Percentiles rank a stretch among this genome's conserved stretches.
Conservation (phyloP, 2,888 invertebrate species). For the Tetranychus piercei region DNA sequence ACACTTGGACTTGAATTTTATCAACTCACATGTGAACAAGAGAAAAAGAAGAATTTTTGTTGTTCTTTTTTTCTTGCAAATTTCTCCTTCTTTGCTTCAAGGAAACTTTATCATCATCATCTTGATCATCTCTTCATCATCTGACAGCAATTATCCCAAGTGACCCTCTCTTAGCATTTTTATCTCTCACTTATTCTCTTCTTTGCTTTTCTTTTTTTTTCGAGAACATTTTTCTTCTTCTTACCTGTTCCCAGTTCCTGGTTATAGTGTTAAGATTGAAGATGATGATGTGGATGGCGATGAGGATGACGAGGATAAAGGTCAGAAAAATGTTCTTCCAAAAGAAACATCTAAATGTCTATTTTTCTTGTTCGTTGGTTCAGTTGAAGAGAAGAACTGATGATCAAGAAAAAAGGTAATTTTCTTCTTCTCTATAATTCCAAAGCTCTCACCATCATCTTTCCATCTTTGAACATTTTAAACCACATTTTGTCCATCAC, state of each 20-base stretch:
- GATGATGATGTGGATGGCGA: neutral
- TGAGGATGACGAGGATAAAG: neutral
- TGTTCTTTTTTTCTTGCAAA: too few species aligned
- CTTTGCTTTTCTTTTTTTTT: neutral
- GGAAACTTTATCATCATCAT: neutral
- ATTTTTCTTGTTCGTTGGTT: neutral
- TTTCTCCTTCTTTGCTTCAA: neutral
- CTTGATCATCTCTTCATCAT: neutral
- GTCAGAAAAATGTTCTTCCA: neutral
- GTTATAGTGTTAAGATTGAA: neutral
- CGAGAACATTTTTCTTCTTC: neutral
- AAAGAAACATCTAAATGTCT: neutral
- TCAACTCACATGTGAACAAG: neutral
- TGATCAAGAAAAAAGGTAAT: neutral
- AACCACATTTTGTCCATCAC: neutral
- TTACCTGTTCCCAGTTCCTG: neutral
- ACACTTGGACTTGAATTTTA: too few species aligned
- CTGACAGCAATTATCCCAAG: slow-evolving; percentile 1
- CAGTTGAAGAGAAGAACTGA: neutral
- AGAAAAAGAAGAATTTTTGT: neutral
- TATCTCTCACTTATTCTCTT: neutral
- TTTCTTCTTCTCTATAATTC: neutral
- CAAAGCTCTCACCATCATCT: neutral
- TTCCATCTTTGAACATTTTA: neutral
- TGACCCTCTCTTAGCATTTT: neutral